These are phyloP conservation scores for Cataglyphis altisquamis DNA, from an alignment of 2,888 invertebrate genomes.

Conservation along the genomic window DNA sequence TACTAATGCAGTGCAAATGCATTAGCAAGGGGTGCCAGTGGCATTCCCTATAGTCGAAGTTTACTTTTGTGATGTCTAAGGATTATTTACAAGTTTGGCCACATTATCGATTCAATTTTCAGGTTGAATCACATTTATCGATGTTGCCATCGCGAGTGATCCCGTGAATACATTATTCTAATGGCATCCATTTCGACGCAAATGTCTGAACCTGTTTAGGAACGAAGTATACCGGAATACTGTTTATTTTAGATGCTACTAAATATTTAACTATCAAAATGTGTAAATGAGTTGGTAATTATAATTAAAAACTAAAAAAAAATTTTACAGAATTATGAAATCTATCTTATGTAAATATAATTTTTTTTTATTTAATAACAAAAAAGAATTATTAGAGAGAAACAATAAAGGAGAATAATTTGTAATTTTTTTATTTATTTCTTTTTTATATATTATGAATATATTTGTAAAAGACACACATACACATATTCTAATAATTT, in stretches of 20 bases:
- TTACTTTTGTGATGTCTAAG: conserved; percentile 53
- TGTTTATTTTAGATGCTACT: not conserved
- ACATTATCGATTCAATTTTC: conserved; percentile 40
- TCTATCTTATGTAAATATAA: not conserved
- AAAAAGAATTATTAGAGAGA: not conserved
- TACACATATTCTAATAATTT: not conserved
- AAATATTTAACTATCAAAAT: conserved; percentile 22
- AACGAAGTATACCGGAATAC: not conserved
- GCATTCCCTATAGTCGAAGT: conserved; percentile 45
- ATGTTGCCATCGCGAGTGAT: not conserved
- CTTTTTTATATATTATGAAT: not conserved
- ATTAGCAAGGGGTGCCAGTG: conserved; percentile 50
- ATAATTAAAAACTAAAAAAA: not conserved
- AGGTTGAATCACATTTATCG: conserved; percentile 31
- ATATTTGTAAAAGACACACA: not conserved
- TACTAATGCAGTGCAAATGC: conserved; percentile 50
- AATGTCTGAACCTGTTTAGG: conserved; percentile 16
- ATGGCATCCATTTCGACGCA: not conserved
- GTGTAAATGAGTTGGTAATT: not conserved
- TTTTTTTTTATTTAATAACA: conserved; percentile 2
- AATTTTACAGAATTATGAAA: not conserved
- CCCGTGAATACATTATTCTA: conserved; percentile 8
- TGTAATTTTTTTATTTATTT: not conserved
- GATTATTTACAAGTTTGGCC: conserved; percentile 59
- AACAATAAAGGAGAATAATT: not conserved